Percentiles rank a stretch among this genome's conserved stretches.
phyloP scores from a whole-genome alignment of 2,888 invertebrate genomes.

The Cancer borealis region DNA sequence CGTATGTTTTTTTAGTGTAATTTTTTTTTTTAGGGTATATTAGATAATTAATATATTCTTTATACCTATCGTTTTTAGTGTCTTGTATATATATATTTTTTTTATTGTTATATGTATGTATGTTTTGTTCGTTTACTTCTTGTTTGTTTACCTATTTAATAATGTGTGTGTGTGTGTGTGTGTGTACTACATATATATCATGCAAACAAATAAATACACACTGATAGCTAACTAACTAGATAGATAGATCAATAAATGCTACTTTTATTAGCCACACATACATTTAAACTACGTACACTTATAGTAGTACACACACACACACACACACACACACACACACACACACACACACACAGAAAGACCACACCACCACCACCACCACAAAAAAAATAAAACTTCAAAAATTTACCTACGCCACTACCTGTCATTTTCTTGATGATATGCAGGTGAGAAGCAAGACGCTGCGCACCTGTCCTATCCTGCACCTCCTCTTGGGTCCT shows the following conservation, averaged over 20 bases:
- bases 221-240: neutral
- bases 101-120: no score
- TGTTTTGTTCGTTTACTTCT: no score
- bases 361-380: no score
- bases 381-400: no score
- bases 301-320: neutral
- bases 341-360: neutral
- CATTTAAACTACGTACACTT: neutral
- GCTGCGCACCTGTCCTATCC: neutral
- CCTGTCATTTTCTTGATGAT: neutral
- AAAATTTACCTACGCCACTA: no score
- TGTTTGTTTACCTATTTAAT: no score
- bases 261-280: neutral
- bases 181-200: no score
- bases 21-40: neutral
- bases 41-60: neutral
- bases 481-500: neutral
- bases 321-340: neutral
- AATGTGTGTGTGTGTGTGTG: no score
- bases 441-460: neutral
- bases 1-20: neutral
- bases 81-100: no score
- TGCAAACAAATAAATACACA: no score
- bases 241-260: neutral
- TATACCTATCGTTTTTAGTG: no score